phyloP scores from a whole-genome alignment of 2,113 vertebrate species.

The Capra hircus region DNA sequence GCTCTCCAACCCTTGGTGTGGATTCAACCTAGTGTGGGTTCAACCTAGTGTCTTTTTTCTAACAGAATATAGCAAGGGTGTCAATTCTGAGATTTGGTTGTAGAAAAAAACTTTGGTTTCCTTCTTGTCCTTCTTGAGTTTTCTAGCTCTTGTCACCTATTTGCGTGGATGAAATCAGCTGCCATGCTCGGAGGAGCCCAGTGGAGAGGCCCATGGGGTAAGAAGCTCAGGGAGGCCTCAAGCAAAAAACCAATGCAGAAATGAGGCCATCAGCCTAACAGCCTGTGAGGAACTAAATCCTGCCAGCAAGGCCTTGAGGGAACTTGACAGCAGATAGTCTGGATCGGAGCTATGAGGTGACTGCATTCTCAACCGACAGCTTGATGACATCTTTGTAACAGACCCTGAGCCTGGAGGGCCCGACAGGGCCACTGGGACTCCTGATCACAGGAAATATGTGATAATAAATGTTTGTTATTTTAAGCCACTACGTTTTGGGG shows the following conservation, averaged over 20 bases:
- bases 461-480: background rate
- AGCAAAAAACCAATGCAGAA: background rate
- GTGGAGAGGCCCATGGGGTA: background rate
- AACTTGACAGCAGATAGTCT: background rate
- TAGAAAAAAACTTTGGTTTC: background rate
- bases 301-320: background rate
- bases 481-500: background rate
- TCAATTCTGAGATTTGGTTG: background rate
- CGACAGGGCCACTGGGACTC: background rate
- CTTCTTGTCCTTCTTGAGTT: background rate
- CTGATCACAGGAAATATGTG: background rate
- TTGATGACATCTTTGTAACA: background rate
- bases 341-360: background rate
- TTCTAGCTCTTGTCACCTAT: background rate
- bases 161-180: background rate
- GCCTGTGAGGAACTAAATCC: background rate
- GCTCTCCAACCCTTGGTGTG: background rate
- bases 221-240: background rate
- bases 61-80: background rate
- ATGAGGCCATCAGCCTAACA: background rate
- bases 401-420: background rate
- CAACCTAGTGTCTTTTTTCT: background rate
- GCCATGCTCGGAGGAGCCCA: background rate
- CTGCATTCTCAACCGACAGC: background rate
- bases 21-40: background rate